These are phyloP conservation scores for Sardina pilchardus DNA, from an alignment of 2,113 vertebrate species.

Conservation along the genomic window DNA sequence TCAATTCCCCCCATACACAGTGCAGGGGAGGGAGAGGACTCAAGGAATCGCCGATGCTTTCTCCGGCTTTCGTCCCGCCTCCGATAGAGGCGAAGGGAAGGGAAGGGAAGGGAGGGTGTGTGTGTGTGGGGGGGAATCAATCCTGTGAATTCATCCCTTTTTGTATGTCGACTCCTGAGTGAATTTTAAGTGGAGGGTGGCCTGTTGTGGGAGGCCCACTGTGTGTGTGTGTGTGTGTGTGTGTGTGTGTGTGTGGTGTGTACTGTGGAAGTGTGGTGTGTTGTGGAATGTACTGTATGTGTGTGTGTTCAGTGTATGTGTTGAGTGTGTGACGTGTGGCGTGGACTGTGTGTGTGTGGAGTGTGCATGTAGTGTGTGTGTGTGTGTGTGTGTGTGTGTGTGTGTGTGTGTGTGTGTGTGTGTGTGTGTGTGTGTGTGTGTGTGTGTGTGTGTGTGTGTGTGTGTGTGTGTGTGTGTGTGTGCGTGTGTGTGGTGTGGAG, in stretches of 20 bases:
- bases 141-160: conserved; percentile 16
- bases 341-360: too few species aligned
- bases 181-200: conserved; percentile 39
- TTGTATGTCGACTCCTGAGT: conserved; percentile 9
- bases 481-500: too few species aligned
- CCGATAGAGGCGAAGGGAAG: neutral
- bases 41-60: neutral
- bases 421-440: too few species aligned
- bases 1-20: conserved; percentile 14
- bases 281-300: conserved; percentile 14
- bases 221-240: neutral
- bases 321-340: too few species aligned
- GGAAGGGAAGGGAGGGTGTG: neutral
- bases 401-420: too few species aligned
- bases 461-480: too few species aligned
- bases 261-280: too few species aligned
- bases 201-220: conserved; percentile 31
- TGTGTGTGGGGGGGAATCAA: neutral
- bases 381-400: too few species aligned
- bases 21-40: neutral
- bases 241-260: neutral
- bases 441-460: too few species aligned
- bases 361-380: too few species aligned
- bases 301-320: neutral
- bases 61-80: too few species aligned